Conservation (phyloP, 2,113 vertebrate species). For the Nerophis ophidion region DNA sequence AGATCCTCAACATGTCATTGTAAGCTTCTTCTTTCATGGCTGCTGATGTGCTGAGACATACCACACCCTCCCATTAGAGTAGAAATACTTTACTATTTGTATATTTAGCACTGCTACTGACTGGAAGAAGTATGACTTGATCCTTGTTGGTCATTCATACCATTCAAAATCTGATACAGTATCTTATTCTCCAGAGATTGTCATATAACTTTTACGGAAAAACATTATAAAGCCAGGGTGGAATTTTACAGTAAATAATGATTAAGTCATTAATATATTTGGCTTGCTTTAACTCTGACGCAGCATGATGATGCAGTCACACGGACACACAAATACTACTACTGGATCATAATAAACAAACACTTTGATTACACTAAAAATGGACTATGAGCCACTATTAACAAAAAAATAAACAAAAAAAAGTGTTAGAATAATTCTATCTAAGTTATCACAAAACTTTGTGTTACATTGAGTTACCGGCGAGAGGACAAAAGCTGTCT, state of each 20-base stretch:
- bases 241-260: background rate
- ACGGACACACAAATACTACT: too few relatives aligned
- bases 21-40: slow-evolving; percentile 65
- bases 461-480: too few relatives aligned
- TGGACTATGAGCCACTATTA: too few relatives aligned
- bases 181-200: background rate
- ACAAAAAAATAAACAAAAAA: too few relatives aligned
- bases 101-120: background rate
- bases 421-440: too few relatives aligned
- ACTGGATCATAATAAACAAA: too few relatives aligned
- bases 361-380: too few relatives aligned
- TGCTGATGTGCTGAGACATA: background rate
- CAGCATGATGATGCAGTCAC: too few relatives aligned
- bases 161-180: background rate
- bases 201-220: background rate
- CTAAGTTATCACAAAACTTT: too few relatives aligned
- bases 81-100: background rate
- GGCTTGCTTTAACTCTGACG: too few relatives aligned
- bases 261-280: too few relatives aligned
- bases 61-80: background rate
- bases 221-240: background rate
- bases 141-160: background rate
- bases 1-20: slow-evolving; percentile 97
- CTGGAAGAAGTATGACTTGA: background rate
- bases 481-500: too few relatives aligned